Evolutionary conservation across 2,113 vertebrate species (phyloP), one percentile per base, ranked within the genome.

Genomic region (Dipodomys spectabilis): DNA sequence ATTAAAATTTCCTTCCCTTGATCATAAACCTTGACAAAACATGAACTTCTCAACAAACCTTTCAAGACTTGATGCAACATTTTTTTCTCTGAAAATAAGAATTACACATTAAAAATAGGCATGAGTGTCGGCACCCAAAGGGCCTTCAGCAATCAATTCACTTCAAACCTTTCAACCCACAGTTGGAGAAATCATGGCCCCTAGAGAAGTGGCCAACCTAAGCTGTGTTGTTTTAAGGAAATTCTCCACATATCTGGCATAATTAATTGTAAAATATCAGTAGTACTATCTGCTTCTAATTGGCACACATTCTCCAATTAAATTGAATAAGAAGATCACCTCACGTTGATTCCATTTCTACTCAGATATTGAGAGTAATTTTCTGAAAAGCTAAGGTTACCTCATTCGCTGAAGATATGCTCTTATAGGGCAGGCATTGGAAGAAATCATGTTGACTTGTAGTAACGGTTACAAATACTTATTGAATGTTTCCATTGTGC

Each of bases 181-280:
- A 77, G 85, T 64, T 83, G 25, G 53, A 86, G 68, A 89, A 82
- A 89, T 39, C n/a, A 68, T 89, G 53, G 53, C 11, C 27, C 35
- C 80, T 7, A 75, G 13, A 15, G 15, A 44, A 79, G 22, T 68
- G 30, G 15, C 27, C 80, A 82, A 22, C 13, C 39, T 32, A 91
- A 88, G 13, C 35, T 71, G 23, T 85, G 60, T 94, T 88, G 57
- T 72, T 86, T 86, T 68, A 67, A 96, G 32, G 84, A 94, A 89
- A 91, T 89, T 95, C 77, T 91, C 45, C 9, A 89, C 49, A 62
- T 96, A 75, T 49, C 57, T 95, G 10, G 62, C 44, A 15, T 78
- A 92, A 39, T 82, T 94, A 19, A 82, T 83, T 91, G 80, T 77
- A 94, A 94, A 90, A 91, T 83, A 44, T 68, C 65, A 78, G 10